These are phyloP conservation scores for Achatina immaculata DNA, from an alignment of 1,140 invertebrate genomes.

Conservation along the genomic window DNA sequence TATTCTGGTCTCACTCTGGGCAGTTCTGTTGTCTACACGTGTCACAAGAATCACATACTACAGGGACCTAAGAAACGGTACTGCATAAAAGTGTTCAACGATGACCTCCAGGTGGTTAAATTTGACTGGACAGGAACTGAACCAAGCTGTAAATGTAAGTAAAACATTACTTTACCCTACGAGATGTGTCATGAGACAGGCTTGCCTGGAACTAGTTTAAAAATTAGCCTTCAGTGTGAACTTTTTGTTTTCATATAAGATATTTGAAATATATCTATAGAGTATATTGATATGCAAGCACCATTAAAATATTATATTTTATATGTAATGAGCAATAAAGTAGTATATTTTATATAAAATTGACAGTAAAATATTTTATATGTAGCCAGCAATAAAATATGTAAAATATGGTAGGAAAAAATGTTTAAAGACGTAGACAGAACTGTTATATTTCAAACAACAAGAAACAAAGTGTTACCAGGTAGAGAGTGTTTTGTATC, in stretches of 20 bases:
- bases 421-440: too few relatives aligned
- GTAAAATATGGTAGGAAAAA: too few relatives aligned
- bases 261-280: background rate
- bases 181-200: too few relatives aligned
- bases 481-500: too few relatives aligned
- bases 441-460: too few relatives aligned
- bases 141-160: constrained; percentile 10
- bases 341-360: background rate
- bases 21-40: constrained; percentile 2
- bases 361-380: too few relatives aligned
- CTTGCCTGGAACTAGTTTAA: too few relatives aligned
- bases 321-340: background rate
- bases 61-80: background rate
- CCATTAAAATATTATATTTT: background rate
- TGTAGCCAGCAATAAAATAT: too few relatives aligned
- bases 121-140: background rate
- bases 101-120: background rate
- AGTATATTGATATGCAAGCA: background rate
- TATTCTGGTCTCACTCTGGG: background rate
- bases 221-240: background rate
- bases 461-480: too few relatives aligned
- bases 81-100: background rate
- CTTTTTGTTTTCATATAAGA: background rate
- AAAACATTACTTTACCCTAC: background rate
- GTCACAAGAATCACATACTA: background rate